A percentile compares a stretch with the other conserved stretches of the same genome.
Evolutionary conservation across 2,797 vertebrate species (phyloP).

Genomic region (Rallus crepitans): DNA sequence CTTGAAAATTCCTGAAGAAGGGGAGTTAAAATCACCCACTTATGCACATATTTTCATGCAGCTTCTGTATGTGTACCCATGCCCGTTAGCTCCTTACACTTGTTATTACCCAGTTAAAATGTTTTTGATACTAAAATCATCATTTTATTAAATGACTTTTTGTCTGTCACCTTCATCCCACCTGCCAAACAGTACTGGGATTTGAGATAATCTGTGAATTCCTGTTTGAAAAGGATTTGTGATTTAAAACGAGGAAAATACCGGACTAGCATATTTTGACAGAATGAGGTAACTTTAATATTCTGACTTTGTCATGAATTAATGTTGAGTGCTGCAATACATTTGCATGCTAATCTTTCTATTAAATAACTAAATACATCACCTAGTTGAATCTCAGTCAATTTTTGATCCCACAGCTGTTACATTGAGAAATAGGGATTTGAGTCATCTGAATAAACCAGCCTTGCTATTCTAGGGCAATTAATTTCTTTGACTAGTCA

Average conservation of each 20-base stretch:
- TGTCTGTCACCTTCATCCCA: neutral
- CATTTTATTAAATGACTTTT: neutral
- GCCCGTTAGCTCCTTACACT: neutral
- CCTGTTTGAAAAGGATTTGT: constrained; percentile 29
- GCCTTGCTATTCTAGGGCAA: neutral
- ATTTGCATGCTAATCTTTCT: constrained; percentile 56
- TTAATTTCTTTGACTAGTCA: neutral
- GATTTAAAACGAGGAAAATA: constrained; percentile 1
- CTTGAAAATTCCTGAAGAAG: neutral
- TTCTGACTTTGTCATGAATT: constrained; percentile 14
- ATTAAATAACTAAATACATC: constrained; percentile 7
- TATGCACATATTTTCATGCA: neutral
- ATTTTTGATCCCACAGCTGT: neutral
- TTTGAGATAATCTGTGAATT: constrained; percentile 52
- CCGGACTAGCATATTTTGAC: constrained; percentile 43
- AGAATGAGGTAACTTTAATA: constrained; percentile 58
- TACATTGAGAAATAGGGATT: neutral
- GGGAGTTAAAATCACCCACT: neutral
- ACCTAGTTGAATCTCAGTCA: neutral
- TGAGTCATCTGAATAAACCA: neutral
- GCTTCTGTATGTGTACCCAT: neutral
- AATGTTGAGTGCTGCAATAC: neutral
- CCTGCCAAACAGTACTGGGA: constrained; percentile 34
- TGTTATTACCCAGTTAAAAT: neutral
- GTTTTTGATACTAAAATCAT: neutral